Evolutionary conservation across 2,888 invertebrate species (phyloP).

Genomic region (Argyresthia albistria): DNA sequence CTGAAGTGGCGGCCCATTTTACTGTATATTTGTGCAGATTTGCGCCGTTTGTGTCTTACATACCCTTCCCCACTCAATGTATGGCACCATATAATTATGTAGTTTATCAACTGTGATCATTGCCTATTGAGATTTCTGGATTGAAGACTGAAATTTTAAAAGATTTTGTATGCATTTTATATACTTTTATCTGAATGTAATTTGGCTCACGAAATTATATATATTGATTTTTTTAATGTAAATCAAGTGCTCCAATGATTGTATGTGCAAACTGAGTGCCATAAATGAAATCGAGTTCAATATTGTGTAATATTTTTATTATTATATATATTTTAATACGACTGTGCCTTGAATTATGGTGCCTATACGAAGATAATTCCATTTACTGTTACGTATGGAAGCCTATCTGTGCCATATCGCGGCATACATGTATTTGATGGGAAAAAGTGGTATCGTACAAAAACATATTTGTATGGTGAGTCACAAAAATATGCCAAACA

Average conservation of each 20-base stretch:
- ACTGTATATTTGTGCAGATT: too few species aligned
- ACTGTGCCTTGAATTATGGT: constrained; percentile 50
- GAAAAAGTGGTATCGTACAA: constrained; percentile 41
- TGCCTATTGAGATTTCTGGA: constrained; percentile 67
- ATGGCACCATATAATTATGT: constrained; percentile 43
- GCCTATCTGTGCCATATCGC: constrained; percentile 42
- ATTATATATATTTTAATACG: constrained; percentile 22
- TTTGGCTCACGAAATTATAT: constrained; percentile 10
- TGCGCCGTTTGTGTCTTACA: too few species aligned
- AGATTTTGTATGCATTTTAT: neutral
- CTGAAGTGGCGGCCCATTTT: too few species aligned
- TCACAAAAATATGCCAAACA: constrained; percentile 71
- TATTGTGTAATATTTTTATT: constrained; percentile 15
- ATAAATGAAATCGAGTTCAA: constrained; percentile 27
- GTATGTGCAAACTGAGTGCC: constrained; percentile 54
- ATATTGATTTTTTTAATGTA: constrained; percentile 19
- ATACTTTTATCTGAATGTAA: neutral
- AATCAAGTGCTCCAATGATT: constrained; percentile 36
- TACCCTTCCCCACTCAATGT: neutral
- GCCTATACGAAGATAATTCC: constrained; percentile 22
- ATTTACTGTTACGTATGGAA: constrained; percentile 10
- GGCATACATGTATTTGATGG: constrained; percentile 21
- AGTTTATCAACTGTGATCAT: constrained; percentile 54
- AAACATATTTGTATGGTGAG: constrained; percentile 49
- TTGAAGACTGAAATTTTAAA: constrained; percentile 52